Evolutionary conservation across 2,797 vertebrate species (phyloP).

Genomic region (Alauda arvensis): DNA sequence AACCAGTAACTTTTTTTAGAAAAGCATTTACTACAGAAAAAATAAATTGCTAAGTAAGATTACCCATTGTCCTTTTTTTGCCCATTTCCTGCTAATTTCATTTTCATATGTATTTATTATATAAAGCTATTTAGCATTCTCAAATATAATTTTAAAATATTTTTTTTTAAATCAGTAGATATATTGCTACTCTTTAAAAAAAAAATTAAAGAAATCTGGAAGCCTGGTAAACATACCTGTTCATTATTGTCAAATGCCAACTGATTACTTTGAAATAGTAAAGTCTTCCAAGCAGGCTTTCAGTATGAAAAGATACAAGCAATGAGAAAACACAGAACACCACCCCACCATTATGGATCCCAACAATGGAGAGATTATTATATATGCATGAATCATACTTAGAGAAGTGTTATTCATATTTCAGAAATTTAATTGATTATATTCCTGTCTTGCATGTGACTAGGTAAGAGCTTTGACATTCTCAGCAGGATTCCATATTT

Average conservation of each 20-base stretch:
- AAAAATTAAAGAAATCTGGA: background rate
- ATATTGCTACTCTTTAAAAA: background rate
- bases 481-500: background rate
- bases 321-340: background rate
- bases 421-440: background rate
- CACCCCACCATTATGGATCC: background rate
- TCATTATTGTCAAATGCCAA: background rate
- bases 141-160: background rate
- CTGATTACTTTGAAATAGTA: background rate
- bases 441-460: background rate
- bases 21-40: background rate
- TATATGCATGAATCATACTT: background rate
- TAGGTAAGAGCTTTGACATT: background rate
- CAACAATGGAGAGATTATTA: background rate
- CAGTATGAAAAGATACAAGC: background rate
- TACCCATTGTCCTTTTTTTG: background rate
- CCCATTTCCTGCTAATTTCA: background rate
- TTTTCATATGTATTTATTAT: background rate
- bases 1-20: background rate
- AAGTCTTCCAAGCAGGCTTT: background rate
- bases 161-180: background rate
- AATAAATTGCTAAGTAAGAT: background rate
- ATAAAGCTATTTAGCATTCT: background rate
- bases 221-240: background rate
- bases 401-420: background rate